phyloP scores from a whole-genome alignment of 2,797 vertebrate species.

The Babyrousa celebensis region DNA sequence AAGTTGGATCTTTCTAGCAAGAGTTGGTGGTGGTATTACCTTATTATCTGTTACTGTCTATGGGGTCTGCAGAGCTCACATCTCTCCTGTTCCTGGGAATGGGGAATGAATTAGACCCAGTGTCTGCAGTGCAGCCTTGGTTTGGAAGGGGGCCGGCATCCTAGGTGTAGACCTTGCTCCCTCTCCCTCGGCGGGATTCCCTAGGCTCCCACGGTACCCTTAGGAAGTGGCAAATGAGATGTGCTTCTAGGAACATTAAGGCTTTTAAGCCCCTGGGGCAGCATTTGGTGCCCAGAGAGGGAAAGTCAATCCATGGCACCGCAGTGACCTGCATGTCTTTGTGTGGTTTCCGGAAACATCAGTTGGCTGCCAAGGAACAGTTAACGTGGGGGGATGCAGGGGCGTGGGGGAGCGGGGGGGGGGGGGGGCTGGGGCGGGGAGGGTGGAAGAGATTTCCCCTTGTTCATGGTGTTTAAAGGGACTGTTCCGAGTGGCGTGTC shows the following conservation, averaged over 20 bases:
- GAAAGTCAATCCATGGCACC: neutral
- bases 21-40: neutral
- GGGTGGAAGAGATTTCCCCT: neutral
- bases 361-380: neutral
- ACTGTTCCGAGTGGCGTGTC: neutral
- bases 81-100: neutral
- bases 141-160: neutral
- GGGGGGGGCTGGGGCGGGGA: neutral
- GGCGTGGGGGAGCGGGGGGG: neutral
- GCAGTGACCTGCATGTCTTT: neutral
- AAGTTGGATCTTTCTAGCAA: neutral
- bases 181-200: neutral
- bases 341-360: neutral
- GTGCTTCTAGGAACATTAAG: neutral
- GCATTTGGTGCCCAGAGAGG: neutral
- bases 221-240: neutral
- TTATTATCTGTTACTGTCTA: fast-evolving
- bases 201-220: neutral
- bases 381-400: too few relatives aligned
- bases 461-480: neutral
- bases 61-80: neutral
- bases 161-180: neutral
- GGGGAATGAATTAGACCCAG: neutral
- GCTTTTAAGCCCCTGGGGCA: neutral
- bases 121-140: neutral